Evolutionary conservation across 1,140 invertebrate genomes (phyloP), one percentile per base, ranked within the genome.

Genomic region (Drosophila bifasciata): DNA sequence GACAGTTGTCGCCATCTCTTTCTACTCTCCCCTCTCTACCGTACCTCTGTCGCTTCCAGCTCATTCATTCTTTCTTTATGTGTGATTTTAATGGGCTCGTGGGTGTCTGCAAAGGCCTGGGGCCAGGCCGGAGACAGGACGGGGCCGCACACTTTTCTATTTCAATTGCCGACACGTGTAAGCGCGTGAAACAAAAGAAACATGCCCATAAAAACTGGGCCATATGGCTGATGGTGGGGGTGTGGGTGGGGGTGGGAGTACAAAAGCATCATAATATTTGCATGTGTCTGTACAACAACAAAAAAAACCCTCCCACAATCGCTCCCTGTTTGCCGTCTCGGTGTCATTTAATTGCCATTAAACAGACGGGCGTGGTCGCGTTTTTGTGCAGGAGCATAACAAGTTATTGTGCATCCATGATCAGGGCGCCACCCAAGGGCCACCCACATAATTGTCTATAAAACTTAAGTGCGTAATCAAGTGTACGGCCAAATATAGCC

Each of bases 121-220:
- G 17, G 39, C n/a, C 55, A 48, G 43, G 13, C 16, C 23, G 23
- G 28, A 13, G 19, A 23, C 32, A 5, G 3, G 17, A 41, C 39
- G 52, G 51, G 59, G 7, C 19, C 46, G 11, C 55, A 57, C 67
- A 63, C 62, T 71, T 85, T 76, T 60, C 68, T 81, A 79, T 72
- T 85, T 80, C 76, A 81, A 88, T 78, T 86, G 78, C 74, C 62
- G 55, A 76, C 81, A 86, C 81, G 83, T 86, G 81, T 81, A 71
- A 57, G 76, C 53, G 64, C 36, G 40, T 69, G 49, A 80, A 74
- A 71, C 46, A 88, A 72, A 62, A 51, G 64, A 39, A 66, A 72
- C 56, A 50, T 7, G 16, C 21, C 67, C 48, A 73, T 45, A 50
- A 50, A 15, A 45, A 41, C 50, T 25, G 11, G 28, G 40, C 28